These are phyloP conservation scores for Coreoperca whiteheadi DNA, from an alignment of 2,113 vertebrate genomes.

Conservation along the genomic window DNA sequence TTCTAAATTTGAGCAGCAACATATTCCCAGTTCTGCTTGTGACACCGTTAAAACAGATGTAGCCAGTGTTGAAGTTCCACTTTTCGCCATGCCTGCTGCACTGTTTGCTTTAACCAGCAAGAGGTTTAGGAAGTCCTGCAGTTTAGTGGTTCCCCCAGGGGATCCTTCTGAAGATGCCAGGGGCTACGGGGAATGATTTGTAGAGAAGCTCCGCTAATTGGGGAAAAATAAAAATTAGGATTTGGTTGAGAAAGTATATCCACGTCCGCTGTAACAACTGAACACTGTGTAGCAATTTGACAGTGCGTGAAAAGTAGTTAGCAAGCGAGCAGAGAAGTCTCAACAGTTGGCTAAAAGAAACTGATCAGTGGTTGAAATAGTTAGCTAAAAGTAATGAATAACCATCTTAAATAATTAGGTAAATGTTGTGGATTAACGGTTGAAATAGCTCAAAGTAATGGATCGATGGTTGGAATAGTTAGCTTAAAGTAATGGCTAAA, in stretches of 20 bases:
- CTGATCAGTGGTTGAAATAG: background rate
- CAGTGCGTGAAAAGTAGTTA: background rate
- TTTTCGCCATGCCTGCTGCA: slow-evolving; percentile 3
- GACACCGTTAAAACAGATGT: slow-evolving; percentile 37
- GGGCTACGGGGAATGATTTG: background rate
- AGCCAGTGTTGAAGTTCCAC: slow-evolving; percentile 1
- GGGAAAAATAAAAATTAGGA: background rate
- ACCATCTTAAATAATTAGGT: background rate
- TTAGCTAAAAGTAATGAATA: background rate
- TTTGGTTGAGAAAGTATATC: background rate
- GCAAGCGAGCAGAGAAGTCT: background rate
- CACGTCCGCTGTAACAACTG: background rate
- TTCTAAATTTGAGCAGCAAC: slow-evolving; percentile 54
- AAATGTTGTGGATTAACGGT: background rate
- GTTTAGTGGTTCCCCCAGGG: background rate
- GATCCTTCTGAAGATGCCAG: background rate
- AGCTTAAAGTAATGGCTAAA: background rate
- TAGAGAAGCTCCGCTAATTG: background rate
- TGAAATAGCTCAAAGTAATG: background rate
- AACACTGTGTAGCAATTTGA: background rate
- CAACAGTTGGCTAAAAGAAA: background rate
- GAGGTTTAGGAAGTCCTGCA: background rate
- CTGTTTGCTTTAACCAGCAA: background rate
- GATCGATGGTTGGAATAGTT: too few relatives aligned
- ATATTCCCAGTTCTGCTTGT: slow-evolving; percentile 13